Evolutionary conservation across 2,888 invertebrate species (phyloP), one percentile per base, ranked within the genome.

Genomic region (Automeris io): DNA sequence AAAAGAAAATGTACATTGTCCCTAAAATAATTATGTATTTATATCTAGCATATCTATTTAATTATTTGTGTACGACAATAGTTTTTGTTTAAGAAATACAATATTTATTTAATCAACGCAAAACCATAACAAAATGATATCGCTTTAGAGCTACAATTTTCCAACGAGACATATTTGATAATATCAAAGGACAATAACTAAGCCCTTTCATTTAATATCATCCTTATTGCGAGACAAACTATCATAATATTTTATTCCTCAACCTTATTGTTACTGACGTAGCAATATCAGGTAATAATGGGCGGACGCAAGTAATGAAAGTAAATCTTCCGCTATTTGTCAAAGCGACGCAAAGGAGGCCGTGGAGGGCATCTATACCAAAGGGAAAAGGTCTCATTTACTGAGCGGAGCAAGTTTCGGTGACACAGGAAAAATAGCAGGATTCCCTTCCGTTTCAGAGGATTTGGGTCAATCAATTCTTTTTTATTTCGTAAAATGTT

Each of bases 401-500:
- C 54, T 51, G 54, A 63, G 62, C 61, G 63, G 59, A 58, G 57
- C 57, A 71, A 70, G 60, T 70, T 77, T 66, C 61, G 54, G 70
- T 76, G 77, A 78, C 73, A 70, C 65, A 65, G 63, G 66, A 59
- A 65, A 61, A 61, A 59, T 62, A 51, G 52, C 49, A 53, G 47
- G 54, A 57, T 57, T 61, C 63, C 61, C 66, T 70, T 65, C 56
- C 56, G 55, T 65, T 58, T 51, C 55, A 49, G 53, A 53, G 60
- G 64, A 76, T 76, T 61, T 70, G 63, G 76, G 75, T 74, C 73
- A 70, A 74, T 73, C 69, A 70, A 63, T 62, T 71, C 73, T 63
- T 73, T 61, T 66, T 60, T 59, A 58, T 59, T 58, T 54, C 49
- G 44, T 51, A 56, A 41, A 43, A 46, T 44, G 44, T 39, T 31